Evolutionary conservation across 2,797 vertebrate species (phyloP).

Genomic region (Taenioides sp.): DNA sequence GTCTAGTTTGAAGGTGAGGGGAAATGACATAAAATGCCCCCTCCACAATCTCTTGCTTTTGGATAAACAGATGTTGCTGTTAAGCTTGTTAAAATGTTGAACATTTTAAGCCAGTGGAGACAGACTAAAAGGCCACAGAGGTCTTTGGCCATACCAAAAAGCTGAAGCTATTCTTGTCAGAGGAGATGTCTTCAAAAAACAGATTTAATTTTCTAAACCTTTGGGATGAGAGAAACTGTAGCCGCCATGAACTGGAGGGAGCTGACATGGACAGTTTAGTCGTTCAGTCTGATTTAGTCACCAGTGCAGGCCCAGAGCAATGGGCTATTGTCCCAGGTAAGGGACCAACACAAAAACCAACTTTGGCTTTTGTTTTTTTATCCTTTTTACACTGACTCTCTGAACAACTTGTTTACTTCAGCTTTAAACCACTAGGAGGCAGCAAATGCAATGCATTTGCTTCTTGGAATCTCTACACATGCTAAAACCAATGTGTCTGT

Average conservation of each 20-base stretch:
- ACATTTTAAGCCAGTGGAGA: constrained; percentile 16
- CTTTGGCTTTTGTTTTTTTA: not conserved
- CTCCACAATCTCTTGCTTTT: constrained; percentile 58
- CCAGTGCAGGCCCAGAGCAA: constrained; percentile 15
- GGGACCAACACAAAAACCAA: constrained; percentile 7
- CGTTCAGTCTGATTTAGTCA: constrained; percentile 21
- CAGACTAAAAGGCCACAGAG: constrained; percentile 12
- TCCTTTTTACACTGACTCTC: not conserved
- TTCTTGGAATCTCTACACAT: not conserved
- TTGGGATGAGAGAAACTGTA: constrained; percentile 49
- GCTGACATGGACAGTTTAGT: constrained; percentile 15
- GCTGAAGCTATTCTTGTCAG: not conserved
- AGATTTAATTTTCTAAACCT: constrained; percentile 68
- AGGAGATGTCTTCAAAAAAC: constrained; percentile 50
- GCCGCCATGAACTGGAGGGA: constrained; percentile 15
- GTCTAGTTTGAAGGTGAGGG: constrained; percentile 1
- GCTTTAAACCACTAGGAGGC: constrained; percentile 40
- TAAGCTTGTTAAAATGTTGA: constrained; percentile 18
- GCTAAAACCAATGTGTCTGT: not conserved
- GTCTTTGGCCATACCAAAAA: not conserved
- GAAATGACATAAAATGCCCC: constrained; percentile 16
- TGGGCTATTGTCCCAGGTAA: constrained; percentile 48
- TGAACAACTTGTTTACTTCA: not conserved
- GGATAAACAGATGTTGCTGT: constrained; percentile 61
- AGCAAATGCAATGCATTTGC: constrained; percentile 11